phyloP scores from a whole-genome alignment of 1,140 invertebrate genomes.

The Archivesica marissinica region DNA sequence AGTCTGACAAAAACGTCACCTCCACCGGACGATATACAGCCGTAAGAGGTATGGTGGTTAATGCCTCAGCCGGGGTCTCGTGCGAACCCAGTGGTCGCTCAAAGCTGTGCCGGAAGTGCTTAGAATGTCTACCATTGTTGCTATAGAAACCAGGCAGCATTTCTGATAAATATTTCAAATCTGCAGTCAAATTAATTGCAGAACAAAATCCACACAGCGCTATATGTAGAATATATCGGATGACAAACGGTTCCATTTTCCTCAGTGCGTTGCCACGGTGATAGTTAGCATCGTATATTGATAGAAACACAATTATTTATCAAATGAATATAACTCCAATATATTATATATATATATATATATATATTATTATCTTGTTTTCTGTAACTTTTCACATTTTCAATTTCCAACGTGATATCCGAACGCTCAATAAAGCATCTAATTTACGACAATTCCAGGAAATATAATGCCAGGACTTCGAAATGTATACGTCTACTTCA shows the following conservation, averaged over 20 bases:
- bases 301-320: not conserved
- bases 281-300: not conserved
- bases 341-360: too few relatives aligned
- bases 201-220: not conserved
- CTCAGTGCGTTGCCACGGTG: not conserved
- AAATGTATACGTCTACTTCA: too few relatives aligned
- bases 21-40: constrained; percentile 57
- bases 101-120: constrained; percentile 7
- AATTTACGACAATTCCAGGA: too few relatives aligned
- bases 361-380: not conserved
- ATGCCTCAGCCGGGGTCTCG: constrained; percentile 30
- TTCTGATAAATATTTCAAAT: constrained; percentile 49
- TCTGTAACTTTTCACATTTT: not conserved
- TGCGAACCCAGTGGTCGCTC: not conserved
- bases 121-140: constrained; percentile 50
- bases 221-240: not conserved
- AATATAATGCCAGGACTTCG: too few relatives aligned
- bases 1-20: constrained; percentile 49
- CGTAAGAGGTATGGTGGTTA: constrained; percentile 45
- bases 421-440: too few relatives aligned
- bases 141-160: constrained; percentile 57
- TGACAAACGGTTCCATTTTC: not conserved
- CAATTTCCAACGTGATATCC: too few relatives aligned
- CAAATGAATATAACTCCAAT: too few relatives aligned
- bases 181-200: constrained; percentile 38